phyloP scores from a whole-genome alignment of 2,888 invertebrate species.

The Melinaea marsaeus region DNA sequence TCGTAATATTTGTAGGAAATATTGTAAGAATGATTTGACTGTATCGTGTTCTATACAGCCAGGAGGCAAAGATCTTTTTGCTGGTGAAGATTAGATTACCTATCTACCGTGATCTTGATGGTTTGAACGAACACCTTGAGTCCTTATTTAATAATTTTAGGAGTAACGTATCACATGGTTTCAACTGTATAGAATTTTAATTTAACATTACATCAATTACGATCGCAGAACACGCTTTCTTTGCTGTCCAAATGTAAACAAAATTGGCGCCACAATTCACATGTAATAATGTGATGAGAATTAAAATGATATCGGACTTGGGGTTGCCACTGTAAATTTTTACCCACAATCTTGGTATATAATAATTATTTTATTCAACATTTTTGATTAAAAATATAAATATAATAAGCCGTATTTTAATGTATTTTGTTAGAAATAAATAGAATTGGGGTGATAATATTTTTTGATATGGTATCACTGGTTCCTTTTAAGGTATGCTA shows the following conservation, averaged over 20 bases:
- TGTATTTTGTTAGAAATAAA: neutral
- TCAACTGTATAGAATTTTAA: neutral
- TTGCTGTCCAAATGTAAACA: constrained; percentile 44
- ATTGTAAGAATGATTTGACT: too few relatives aligned
- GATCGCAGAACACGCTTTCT: constrained; percentile 38
- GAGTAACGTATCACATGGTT: neutral
- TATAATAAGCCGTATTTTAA: too few relatives aligned
- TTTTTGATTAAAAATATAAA: too few relatives aligned
- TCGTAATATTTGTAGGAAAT: too few relatives aligned
- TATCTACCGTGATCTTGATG: too few relatives aligned
- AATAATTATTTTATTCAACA: neutral
- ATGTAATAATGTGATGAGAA: constrained; percentile 50
- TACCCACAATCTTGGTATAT: neutral
- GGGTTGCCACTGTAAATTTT: constrained; percentile 9
- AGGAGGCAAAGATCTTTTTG: too few relatives aligned
- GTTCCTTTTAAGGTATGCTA: constrained; percentile 52
- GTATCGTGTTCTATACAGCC: too few relatives aligned
- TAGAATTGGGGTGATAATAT: neutral
- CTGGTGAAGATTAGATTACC: too few relatives aligned
- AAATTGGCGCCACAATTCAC: constrained; percentile 58
- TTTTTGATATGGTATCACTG: constrained; percentile 28
- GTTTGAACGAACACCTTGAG: too few relatives aligned
- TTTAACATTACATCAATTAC: constrained; percentile 15
- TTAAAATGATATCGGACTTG: constrained; percentile 36
- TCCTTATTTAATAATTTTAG: too few relatives aligned